A percentile compares a stretch with the other conserved stretches of the same genome.
phyloP scores from a whole-genome alignment of 2,113 vertebrate genomes.

The Amia ocellicauda region DNA sequence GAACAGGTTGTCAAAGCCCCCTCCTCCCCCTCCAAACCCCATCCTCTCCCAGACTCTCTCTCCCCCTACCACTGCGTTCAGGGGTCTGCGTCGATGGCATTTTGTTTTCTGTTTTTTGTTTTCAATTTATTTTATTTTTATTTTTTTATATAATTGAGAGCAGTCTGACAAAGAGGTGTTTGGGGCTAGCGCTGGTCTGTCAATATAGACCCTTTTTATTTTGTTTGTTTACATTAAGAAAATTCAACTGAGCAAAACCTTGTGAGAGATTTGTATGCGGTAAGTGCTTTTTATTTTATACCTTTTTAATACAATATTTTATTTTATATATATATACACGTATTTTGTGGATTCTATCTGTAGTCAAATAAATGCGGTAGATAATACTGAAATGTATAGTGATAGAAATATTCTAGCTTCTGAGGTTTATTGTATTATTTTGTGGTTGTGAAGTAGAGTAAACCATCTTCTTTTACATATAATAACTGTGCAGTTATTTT shows the following conservation, averaged over 20 bases:
- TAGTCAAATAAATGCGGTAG: too few species aligned
- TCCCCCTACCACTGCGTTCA: conserved; percentile 11
- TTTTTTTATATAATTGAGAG: conserved; percentile 27
- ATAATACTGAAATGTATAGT: too few species aligned
- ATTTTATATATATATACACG: too few species aligned
- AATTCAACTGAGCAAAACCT: conserved; percentile 45
- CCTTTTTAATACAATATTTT: too few species aligned
- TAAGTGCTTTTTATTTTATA: conserved; percentile 53
- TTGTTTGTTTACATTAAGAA: conserved; percentile 29
- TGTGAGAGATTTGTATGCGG: conserved; percentile 44
- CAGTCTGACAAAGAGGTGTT: conserved; percentile 23
- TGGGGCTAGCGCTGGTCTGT: conserved; percentile 28
- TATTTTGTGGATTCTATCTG: too few species aligned
- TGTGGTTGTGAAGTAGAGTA: too few species aligned
- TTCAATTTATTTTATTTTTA: conserved; percentile 18
- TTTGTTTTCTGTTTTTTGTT: neutral
- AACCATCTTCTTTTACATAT: too few species aligned
- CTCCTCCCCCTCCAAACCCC: conserved; percentile 3
- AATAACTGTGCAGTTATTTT: too few species aligned
- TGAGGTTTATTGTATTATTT: too few species aligned
- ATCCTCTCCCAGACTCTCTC: neutral
- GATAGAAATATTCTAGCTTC: too few species aligned
- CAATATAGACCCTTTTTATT: conserved; percentile 33
- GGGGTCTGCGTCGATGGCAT: conserved; percentile 23
- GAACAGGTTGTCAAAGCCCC: conserved; percentile 1